Evolutionary conservation across 2,888 invertebrate genomes (phyloP).

Genomic region (Drosophila multiciliata): DNA sequence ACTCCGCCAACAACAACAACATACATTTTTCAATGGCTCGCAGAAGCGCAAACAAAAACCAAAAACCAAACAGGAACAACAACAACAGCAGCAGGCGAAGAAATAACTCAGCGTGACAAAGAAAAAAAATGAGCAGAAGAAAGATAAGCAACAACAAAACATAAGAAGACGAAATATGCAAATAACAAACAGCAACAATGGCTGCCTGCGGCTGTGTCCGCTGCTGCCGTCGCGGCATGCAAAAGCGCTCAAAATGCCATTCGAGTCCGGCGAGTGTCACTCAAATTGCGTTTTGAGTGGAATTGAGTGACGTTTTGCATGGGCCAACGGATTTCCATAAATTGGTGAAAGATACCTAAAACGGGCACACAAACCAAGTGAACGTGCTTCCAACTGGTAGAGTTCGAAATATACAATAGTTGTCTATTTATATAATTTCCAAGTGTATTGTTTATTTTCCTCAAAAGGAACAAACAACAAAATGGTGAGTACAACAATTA

Average conservation of each 20-base stretch:
- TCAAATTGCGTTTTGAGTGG: constrained; percentile 81
- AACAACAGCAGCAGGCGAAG: constrained; percentile 25
- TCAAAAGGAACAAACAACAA: constrained; percentile 11
- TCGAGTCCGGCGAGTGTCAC: constrained; percentile 50
- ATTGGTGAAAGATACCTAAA: constrained; percentile 79
- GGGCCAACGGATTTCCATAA: constrained; percentile 76
- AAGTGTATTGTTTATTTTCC: background rate
- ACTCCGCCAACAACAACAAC: constrained; percentile 47
- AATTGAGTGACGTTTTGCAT: constrained; percentile 71
- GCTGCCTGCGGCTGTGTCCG: background rate
- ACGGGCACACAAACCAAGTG: constrained; percentile 66
- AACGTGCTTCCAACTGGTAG: constrained; percentile 65
- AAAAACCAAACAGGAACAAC: constrained; percentile 6
- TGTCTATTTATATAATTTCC: background rate
- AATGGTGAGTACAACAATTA: constrained; percentile 51
- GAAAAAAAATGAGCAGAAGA: constrained; percentile 13
- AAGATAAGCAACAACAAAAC: constrained; percentile 12
- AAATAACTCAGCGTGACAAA: constrained; percentile 32
- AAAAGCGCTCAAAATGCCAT: constrained; percentile 71
- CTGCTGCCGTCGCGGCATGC: constrained; percentile 13
- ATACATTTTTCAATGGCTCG: constrained; percentile 44
- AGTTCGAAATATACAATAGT: constrained; percentile 4
- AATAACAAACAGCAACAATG: constrained; percentile 29
- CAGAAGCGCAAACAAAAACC: constrained; percentile 27
- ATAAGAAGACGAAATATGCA: constrained; percentile 38